phyloP scores from a whole-genome alignment of 2,888 invertebrate species.

The Heliothis peltigera region DNA sequence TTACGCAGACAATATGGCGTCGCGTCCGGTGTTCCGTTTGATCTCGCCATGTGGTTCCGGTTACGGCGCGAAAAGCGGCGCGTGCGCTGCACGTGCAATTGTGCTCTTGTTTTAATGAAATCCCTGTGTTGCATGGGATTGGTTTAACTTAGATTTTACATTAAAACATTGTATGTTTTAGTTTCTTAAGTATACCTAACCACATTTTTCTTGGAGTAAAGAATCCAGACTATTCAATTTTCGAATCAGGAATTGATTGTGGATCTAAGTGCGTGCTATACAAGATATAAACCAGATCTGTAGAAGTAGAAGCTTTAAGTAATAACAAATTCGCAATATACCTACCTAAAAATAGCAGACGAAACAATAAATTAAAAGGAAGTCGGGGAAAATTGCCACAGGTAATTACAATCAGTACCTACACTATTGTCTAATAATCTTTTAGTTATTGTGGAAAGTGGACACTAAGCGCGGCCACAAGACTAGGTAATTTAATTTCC shows the following conservation, averaged over 20 bases:
- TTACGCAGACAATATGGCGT: constrained; percentile 58
- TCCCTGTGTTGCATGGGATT: constrained; percentile 26
- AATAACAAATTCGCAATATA: no score
- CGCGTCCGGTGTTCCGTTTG: constrained; percentile 71
- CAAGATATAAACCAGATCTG: no score
- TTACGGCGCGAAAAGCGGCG: constrained; percentile 31
- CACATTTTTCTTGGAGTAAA: no score
- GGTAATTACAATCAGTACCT: no score
- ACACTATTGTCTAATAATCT: not conserved
- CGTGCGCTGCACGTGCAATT: constrained; percentile 60
- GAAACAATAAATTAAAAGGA: not conserved
- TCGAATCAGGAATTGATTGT: no score
- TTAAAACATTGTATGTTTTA: no score
- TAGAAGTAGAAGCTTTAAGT: no score
- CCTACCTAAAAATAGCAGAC: no score
- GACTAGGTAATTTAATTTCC: not conserved
- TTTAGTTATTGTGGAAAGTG: not conserved
- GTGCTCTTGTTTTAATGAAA: constrained; percentile 49
- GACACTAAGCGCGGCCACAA: not conserved
- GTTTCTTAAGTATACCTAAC: no score
- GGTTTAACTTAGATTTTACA: no score
- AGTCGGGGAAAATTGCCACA: not conserved
- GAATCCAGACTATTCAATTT: no score
- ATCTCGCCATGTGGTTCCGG: constrained; percentile 68
- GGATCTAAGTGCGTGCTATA: no score